Base-by-base conservation (phyloP, 2,113 vertebrate species). In the Platysternon megacephalum region DNA sequence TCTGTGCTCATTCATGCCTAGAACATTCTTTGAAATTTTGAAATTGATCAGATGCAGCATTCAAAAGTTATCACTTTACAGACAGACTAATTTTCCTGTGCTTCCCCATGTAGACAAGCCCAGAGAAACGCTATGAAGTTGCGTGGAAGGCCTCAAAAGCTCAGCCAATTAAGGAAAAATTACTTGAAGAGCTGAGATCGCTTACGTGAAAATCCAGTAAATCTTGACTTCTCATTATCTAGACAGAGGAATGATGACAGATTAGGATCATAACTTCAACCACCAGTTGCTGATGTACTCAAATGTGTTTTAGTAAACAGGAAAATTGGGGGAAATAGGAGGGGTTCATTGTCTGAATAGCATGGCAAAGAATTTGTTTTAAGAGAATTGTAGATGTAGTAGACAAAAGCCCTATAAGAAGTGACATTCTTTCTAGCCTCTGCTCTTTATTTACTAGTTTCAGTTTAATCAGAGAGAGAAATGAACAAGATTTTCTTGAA, bases 151-250 rank as follows among this genome's bases (percentile, higher is more conserved):
- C 61, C 35, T 68, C 32, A 68, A 68, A 68, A 19, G 4, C 17
- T 68, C 8, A 1, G 61, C 4, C 61, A 68, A 17, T 68, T 68
- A n/a, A 53, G 42, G 85, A 85, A 79, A 85, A n/a, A 19, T 65
- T 48, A 35, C 4, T 61, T 53, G 72, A 93, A 88, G 74, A 93
- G 42, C 65, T 61, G 53, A 85, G 88, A 89, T 82, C 42, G 39
- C 42, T 95, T 89, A 97, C 95, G 56, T 93, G 28, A 6, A 80
- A 0, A 11, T 56, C 2, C 21, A 79, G 4, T 3, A 21, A 3
- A 3, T 1, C 7, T 42, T 48, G 13, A 9, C 87, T 93, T 92
- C 89, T 97, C 94, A 35, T 98, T 97, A 81, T 97, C 97, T 98
- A 55, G 11, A 4, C 81, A 28, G 86, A 92, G 28, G 46, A 94